A percentile compares a stretch with the other conserved stretches of the same genome.
Conservation (phyloP, 2,797 vertebrate species). For the Manis pentadactyla region DNA sequence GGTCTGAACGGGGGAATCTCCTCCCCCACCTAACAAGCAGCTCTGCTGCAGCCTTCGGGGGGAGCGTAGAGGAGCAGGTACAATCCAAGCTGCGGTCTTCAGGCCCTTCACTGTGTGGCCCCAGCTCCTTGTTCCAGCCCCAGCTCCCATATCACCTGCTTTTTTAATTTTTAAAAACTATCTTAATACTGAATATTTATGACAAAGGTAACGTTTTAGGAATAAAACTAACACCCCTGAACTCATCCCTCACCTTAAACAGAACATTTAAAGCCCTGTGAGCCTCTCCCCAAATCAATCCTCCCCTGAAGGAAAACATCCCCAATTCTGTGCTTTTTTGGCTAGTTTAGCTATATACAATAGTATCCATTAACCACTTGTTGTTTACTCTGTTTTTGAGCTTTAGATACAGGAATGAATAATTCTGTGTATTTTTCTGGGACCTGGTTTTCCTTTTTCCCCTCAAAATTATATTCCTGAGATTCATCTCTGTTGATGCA, state of each 20-base stretch:
- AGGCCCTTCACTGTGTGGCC: not conserved
- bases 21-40: not conserved
- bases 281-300: not conserved
- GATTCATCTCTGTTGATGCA: not conserved
- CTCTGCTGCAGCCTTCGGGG: not conserved
- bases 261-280: not conserved
- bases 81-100: not conserved
- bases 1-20: not conserved
- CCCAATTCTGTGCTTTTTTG: not conserved
- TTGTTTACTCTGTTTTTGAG: not conserved
- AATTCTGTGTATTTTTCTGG: not conserved
- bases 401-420: not conserved
- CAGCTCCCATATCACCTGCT: not conserved
- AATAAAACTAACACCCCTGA: not conserved
- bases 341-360: not conserved
- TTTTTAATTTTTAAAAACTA: conserved; percentile 56
- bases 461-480: not conserved
- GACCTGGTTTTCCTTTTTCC: not conserved
- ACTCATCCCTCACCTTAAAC: not conserved
- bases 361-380: not conserved
- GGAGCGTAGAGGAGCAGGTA: not conserved
- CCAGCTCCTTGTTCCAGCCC: not conserved
- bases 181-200: conserved; percentile 1
- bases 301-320: not conserved
- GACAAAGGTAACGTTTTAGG: not conserved